A percentile compares a stretch with the other conserved stretches of the same genome.
These are phyloP conservation scores for Chauna torquata DNA, from an alignment of 2,113 vertebrate species.

Conservation along the genomic window DNA sequence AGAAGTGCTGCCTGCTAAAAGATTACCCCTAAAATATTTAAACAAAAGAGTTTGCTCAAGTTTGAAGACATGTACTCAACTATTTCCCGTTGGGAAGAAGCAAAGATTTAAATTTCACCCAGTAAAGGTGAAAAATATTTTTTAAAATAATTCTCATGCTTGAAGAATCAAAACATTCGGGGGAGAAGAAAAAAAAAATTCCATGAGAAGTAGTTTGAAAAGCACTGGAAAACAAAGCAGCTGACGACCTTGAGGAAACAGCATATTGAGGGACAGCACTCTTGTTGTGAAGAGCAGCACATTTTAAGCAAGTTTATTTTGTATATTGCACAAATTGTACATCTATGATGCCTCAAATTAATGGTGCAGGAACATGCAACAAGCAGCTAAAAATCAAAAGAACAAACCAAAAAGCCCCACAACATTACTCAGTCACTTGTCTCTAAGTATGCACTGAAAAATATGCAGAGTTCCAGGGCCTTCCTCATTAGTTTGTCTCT, in stretches of 20 bases:
- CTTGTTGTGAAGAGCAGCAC: neutral
- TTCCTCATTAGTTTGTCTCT: neutral
- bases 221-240: neutral
- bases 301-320: neutral
- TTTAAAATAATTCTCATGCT: neutral
- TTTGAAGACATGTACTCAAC: neutral
- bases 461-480: neutral
- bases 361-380: neutral
- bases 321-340: neutral
- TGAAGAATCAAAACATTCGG: neutral
- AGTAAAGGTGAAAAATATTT: neutral
- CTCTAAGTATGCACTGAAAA: neutral
- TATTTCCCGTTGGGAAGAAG: neutral
- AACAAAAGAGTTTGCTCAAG: neutral
- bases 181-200: neutral
- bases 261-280: neutral
- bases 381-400: neutral
- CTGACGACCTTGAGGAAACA: neutral
- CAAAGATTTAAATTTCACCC: neutral
- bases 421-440: neutral
- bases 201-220: neutral
- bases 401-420: neutral
- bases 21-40: too few species aligned
- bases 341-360: neutral
- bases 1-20: neutral